Evolutionary conservation across 2,888 invertebrate species (phyloP), one percentile per base, ranked within the genome.

Genomic region (Ferdinandea cuprea): DNA sequence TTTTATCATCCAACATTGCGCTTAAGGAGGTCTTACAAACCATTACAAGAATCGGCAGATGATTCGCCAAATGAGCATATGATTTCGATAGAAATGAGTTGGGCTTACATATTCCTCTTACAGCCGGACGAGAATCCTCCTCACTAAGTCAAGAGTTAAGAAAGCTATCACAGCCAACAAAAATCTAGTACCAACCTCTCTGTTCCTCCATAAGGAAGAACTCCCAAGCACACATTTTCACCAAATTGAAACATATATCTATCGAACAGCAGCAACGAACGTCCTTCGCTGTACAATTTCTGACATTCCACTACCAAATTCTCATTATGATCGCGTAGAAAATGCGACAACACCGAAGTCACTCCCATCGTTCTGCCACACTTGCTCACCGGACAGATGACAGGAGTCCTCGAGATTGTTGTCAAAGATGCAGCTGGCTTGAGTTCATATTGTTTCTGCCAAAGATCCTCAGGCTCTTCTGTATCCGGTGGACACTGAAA

Each of bases 31-130:
- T 88, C 50, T 86, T 86, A 37, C 87, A 87, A 4, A 86, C 87
- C 87, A 88, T 87, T 32, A 88, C 87, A 17, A 88, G 58, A 13
- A 88, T 85, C n/a, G 88, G 88, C 19, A 88, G 72, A 78, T 88
- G 87, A 3, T 87, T 85, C 4, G 84, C 69, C n/a, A 87, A 71
- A 17, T 87, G 83, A 15, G 86, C 85, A 21, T 85, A 85, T n/a
- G 87, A 68, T 50, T 87, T 86, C 0, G 88, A 87, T 6, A 88
- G 85, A 63, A 88, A 88, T 0, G 87, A 86, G 54, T 88, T 88
- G 9, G 85, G 85, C 54, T 86, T 85, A 28, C 88, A 88, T n/a
- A 88, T 76, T 2, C 88, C 88, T n/a, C 86, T 79, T 44, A 86
- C 73, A 3, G 86, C 87, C 2, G 88, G 88, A 0, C 86, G 85